These are phyloP conservation scores for Chelonus insularis DNA, from an alignment of 1,140 invertebrate genomes.

Conservation along the genomic window DNA sequence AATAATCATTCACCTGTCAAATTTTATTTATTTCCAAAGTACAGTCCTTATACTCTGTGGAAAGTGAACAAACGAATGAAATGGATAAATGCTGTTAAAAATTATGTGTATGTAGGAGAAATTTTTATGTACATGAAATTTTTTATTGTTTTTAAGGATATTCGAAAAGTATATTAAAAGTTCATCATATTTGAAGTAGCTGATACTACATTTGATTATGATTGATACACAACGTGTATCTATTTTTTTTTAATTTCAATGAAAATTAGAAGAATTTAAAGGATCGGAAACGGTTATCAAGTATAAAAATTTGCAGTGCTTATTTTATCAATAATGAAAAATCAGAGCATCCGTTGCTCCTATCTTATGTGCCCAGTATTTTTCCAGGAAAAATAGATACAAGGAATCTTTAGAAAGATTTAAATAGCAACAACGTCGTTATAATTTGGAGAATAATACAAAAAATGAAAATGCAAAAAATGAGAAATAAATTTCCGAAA, in stretches of 20 bases:
- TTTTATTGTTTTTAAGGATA: no score
- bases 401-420: no score
- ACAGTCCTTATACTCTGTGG: not conserved
- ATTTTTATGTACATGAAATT: no score
- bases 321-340: slow-evolving; percentile 18
- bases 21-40: slow-evolving; percentile 13
- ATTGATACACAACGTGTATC: not conserved
- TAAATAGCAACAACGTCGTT: no score
- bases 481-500: no score
- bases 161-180: no score
- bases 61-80: not conserved
- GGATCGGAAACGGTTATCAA: slow-evolving; percentile 1
- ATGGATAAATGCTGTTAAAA: slow-evolving; percentile 18
- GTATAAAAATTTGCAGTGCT: slow-evolving; percentile 6
- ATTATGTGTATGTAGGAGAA: not conserved
- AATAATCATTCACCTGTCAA: not conserved
- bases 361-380: slow-evolving; percentile 17
- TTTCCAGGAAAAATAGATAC: no score
- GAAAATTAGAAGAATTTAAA: slow-evolving; percentile 9
- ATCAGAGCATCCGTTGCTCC: slow-evolving; percentile 15
- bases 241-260: not conserved
- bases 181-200: no score
- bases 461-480: no score
- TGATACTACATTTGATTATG: no score
- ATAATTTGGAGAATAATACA: no score